A percentile compares a stretch with the other conserved stretches of the same genome.
phyloP scores from a whole-genome alignment of 2,113 vertebrate genomes.

The Nyctibius bracteatus region DNA sequence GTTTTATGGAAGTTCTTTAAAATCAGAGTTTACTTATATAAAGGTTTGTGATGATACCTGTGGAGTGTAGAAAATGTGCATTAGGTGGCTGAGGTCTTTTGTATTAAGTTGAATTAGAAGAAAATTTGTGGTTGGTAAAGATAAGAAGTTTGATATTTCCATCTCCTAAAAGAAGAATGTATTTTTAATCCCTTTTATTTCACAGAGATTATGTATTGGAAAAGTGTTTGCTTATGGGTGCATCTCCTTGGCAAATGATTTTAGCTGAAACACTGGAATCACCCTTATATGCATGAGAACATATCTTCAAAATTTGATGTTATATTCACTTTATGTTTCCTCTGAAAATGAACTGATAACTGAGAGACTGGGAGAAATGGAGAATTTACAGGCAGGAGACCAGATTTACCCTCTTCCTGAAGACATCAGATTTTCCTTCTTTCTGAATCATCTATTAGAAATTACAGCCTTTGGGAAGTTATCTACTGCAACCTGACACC shows the following conservation, averaged over 20 bases:
- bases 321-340: not conserved
- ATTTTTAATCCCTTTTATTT: not conserved
- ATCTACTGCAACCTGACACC: not conserved
- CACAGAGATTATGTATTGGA: not conserved
- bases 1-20: not conserved
- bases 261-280: not conserved
- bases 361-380: not conserved
- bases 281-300: not conserved
- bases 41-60: not conserved
- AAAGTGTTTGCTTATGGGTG: not conserved
- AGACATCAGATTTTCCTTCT: not conserved
- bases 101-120: not conserved
- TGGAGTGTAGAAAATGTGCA: rapidly evolving
- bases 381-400: not conserved
- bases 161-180: not conserved
- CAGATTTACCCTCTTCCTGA: not conserved
- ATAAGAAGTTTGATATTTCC: not conserved
- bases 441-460: not conserved
- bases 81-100: not conserved
- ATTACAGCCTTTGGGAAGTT: not conserved
- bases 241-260: not conserved
- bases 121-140: not conserved
- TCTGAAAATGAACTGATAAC: not conserved
- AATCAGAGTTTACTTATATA: not conserved
- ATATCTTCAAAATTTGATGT: not conserved